Conservation (phyloP, 2,888 invertebrate species). For the Eledona agricola region DNA sequence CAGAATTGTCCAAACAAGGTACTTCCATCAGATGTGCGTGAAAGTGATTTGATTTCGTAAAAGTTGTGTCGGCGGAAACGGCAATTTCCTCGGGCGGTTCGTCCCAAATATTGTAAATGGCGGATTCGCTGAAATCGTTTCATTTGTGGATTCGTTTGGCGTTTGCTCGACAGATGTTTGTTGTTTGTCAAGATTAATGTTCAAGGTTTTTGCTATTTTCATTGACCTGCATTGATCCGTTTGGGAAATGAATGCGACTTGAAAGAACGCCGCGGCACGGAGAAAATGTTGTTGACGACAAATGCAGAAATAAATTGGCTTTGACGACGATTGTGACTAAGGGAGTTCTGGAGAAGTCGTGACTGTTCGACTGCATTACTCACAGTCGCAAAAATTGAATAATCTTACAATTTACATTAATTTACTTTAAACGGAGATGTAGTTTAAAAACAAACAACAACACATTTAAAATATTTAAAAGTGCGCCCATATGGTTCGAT, state of each 20-base stretch:
- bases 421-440: too few species aligned
- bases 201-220: slow-evolving; percentile 26
- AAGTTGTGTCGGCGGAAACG: slow-evolving; percentile 21
- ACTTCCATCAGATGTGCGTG: slow-evolving; percentile 31
- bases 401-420: too few species aligned
- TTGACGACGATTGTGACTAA: too few species aligned
- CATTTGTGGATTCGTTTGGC: too few species aligned
- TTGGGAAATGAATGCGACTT: slow-evolving; percentile 27
- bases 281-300: slow-evolving; percentile 6
- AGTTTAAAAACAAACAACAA: too few species aligned
- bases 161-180: slow-evolving; percentile 12
- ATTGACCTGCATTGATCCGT: slow-evolving; percentile 28
- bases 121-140: too few species aligned
- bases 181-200: slow-evolving; percentile 14
- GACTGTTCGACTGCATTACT: too few species aligned
- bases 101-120: slow-evolving; percentile 9
- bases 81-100: slow-evolving; percentile 13
- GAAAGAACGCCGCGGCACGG: neutral
- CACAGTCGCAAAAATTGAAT: too few species aligned
- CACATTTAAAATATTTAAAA: too few species aligned
- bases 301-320: too few species aligned
- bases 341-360: too few species aligned
- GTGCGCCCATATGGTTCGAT: too few species aligned
- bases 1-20: slow-evolving; percentile 23
- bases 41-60: slow-evolving; percentile 33